These are phyloP conservation scores for Teleogryllus oceanicus DNA, from an alignment of 2,888 invertebrate genomes.

Conservation along the genomic window DNA sequence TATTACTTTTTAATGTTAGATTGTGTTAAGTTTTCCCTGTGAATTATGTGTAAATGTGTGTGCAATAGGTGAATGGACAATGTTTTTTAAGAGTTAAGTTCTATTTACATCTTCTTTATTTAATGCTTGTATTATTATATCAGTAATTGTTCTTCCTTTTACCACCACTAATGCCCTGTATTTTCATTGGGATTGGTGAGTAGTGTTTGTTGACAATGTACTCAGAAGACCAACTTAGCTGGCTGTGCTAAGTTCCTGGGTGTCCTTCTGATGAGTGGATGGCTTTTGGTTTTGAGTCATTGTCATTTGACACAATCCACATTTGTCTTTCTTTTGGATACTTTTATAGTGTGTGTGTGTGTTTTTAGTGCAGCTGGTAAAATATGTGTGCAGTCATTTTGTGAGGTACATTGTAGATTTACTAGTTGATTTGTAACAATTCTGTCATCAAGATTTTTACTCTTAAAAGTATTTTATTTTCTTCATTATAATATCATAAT, in stretches of 20 bases:
- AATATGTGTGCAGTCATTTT: conserved; percentile 4
- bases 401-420: background rate
- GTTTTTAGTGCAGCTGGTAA: conserved; percentile 18
- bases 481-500: background rate
- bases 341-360: background rate
- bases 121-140: background rate
- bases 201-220: conserved; percentile 3
- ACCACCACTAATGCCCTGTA: background rate
- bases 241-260: background rate
- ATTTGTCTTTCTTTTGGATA: background rate
- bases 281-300: background rate
- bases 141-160: background rate
- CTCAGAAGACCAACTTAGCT: conserved; percentile 1
- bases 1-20: conserved; percentile 1
- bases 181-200: conserved; percentile 7
- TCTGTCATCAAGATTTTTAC: background rate
- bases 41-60: background rate
- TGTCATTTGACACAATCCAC: conserved; percentile 18
- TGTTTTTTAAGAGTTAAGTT: background rate
- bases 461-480: background rate
- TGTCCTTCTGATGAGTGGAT: background rate
- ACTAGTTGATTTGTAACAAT: background rate
- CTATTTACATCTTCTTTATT: too few species aligned
- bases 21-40: background rate
- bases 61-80: background rate